These are phyloP conservation scores for Papilio helenus DNA, from an alignment of 1,140 invertebrate species.

Conservation along the genomic window DNA sequence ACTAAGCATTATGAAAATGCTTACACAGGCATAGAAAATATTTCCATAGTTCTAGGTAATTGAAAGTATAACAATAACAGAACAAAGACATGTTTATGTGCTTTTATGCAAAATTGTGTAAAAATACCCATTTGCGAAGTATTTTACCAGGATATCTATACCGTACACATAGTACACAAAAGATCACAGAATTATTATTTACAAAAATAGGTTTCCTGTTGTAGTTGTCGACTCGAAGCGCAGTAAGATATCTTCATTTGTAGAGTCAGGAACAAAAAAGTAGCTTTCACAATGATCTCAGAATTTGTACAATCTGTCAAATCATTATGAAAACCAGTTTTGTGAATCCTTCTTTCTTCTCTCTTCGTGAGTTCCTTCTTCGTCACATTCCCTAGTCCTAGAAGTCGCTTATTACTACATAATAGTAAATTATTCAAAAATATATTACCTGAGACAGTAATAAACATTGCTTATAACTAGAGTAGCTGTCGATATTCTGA, in stretches of 20 bases:
- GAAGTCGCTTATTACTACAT: not conserved
- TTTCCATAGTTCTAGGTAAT: slow-evolving; percentile 11
- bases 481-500: not conserved
- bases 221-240: not conserved
- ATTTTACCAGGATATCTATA: not conserved
- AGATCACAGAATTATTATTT: not conserved
- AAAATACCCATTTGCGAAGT: not conserved
- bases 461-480: not conserved
- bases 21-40: slow-evolving; percentile 19
- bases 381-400: slow-evolving; percentile 40
- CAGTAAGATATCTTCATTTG: slow-evolving; percentile 38
- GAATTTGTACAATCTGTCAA: slow-evolving; percentile 92
- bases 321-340: slow-evolving; percentile 97
- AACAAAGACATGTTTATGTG: slow-evolving; percentile 3
- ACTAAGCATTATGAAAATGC: slow-evolving; percentile 5
- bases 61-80: slow-evolving; percentile 13
- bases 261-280: slow-evolving; percentile 90
- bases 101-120: not conserved
- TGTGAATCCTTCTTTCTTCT: slow-evolving; percentile 82
- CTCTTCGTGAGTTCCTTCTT: slow-evolving; percentile 50
- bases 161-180: not conserved
- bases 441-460: slow-evolving; percentile 8
- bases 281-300: slow-evolving; percentile 98
- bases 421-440: not conserved
- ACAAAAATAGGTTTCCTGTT: not conserved